phyloP scores from a whole-genome alignment of 2,888 invertebrate genomes.

The Acrobasis consociella region DNA sequence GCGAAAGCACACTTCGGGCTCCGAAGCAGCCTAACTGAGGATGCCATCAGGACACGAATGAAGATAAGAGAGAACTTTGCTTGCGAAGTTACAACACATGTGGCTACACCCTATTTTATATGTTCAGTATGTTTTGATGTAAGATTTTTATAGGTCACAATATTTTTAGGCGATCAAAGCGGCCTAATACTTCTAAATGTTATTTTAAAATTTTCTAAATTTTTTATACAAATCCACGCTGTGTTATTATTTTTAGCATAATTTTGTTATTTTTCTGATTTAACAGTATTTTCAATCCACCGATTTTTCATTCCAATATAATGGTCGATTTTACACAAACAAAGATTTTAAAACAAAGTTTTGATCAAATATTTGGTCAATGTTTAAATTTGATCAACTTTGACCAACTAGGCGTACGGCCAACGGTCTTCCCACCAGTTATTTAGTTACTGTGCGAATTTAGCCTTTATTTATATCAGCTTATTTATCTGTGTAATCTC shows the following conservation, averaged over 20 bases:
- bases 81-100: no score
- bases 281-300: conserved; percentile 58
- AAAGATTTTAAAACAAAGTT: background rate
- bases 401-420: conserved; percentile 25
- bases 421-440: conserved; percentile 27
- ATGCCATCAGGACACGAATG: no score
- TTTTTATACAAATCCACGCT: no score
- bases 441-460: conserved; percentile 54
- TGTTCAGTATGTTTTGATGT: background rate
- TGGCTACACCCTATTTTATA: no score
- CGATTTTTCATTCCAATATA: conserved; percentile 54
- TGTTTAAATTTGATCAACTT: conserved; percentile 3
- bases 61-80: no score
- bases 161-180: no score
- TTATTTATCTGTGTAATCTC: conserved; percentile 31
- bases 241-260: background rate
- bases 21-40: no score
- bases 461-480: conserved; percentile 32
- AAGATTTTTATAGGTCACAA: conserved; percentile 4
- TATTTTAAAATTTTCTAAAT: no score
- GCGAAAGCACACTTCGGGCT: no score
- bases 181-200: no score
- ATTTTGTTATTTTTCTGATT: conserved; percentile 25
- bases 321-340: background rate
- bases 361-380: no score